phyloP scores from a whole-genome alignment of 2,888 invertebrate species.

The Parnassius smintheus region DNA sequence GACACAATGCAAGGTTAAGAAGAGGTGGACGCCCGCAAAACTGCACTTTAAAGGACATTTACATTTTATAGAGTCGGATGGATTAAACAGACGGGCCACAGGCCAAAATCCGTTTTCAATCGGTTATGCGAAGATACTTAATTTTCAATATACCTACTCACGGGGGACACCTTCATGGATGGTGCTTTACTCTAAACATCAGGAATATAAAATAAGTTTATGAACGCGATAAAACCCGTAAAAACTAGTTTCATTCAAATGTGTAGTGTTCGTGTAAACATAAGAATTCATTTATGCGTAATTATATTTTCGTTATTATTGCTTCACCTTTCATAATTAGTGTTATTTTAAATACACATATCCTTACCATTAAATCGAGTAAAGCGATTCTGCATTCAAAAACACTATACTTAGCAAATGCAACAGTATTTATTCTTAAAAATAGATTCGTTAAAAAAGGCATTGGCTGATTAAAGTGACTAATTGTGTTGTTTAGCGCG shows the following conservation, averaged over 20 bases:
- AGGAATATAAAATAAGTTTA: too few relatives aligned
- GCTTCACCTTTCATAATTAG: neutral
- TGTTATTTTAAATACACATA: too few relatives aligned
- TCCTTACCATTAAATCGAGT: constrained; percentile 12
- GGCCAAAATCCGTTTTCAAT: constrained; percentile 48
- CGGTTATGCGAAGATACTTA: constrained; percentile 36
- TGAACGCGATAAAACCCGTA: too few relatives aligned
- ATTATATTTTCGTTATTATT: neutral
- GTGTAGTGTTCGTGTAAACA: too few relatives aligned
- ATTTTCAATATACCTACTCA: too few relatives aligned
- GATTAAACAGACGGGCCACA: constrained; percentile 48
- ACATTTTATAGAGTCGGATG: constrained; percentile 50
- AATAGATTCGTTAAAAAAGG: constrained; percentile 22
- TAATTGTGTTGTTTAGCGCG: constrained; percentile 42
- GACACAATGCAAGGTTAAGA: constrained; percentile 74
- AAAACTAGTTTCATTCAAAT: too few relatives aligned
- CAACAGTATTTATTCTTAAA: constrained; percentile 5
- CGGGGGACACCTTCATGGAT: too few relatives aligned
- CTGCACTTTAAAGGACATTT: constrained; percentile 61
- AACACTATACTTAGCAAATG: neutral
- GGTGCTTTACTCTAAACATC: too few relatives aligned
- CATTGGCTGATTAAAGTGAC: constrained; percentile 32
- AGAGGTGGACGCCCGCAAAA: constrained; percentile 68
- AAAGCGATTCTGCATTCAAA: neutral
- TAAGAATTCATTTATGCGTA: too few relatives aligned